phyloP scores from a whole-genome alignment of 2,113 vertebrate species.

The Agelaius tricolor region DNA sequence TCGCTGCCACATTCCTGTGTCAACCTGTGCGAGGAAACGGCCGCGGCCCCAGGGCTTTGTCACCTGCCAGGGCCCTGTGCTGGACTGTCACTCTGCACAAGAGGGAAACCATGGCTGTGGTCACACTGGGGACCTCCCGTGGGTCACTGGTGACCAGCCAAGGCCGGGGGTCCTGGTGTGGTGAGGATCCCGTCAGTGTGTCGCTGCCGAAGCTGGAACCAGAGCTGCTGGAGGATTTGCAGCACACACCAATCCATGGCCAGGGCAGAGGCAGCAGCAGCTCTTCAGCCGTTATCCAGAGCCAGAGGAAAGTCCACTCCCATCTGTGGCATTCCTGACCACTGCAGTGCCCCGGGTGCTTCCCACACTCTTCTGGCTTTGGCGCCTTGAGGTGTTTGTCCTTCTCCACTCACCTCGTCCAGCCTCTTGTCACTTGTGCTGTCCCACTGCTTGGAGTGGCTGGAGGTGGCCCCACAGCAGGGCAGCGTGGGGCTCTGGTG shows the following conservation, averaged over 20 bases:
- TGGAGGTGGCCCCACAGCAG: neutral
- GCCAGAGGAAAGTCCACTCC: neutral
- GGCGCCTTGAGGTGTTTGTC: neutral
- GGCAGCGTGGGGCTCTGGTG: accelerated
- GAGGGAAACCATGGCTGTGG: accelerated
- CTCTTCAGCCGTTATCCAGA: neutral
- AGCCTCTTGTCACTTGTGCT: neutral
- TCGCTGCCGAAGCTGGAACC: accelerated
- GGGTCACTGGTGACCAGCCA: neutral
- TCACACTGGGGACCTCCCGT: neutral
- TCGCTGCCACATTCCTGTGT: neutral
- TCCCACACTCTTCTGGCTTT: neutral
- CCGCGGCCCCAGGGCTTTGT: neutral
- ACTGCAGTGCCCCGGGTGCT: accelerated
- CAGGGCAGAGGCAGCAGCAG: neutral
- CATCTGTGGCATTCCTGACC: neutral
- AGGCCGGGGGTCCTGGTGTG: accelerated
- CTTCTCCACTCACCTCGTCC: neutral
- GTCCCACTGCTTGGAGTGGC: neutral
- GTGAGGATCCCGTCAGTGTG: accelerated
- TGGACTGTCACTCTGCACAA: neutral
- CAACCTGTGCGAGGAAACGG: accelerated
- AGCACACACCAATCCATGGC: accelerated
- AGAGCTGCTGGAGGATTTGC: neutral
- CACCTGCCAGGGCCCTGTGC: neutral